Evolutionary conservation across 2,113 vertebrate genomes (phyloP).

Genomic region (Cebidichthys violaceus): DNA sequence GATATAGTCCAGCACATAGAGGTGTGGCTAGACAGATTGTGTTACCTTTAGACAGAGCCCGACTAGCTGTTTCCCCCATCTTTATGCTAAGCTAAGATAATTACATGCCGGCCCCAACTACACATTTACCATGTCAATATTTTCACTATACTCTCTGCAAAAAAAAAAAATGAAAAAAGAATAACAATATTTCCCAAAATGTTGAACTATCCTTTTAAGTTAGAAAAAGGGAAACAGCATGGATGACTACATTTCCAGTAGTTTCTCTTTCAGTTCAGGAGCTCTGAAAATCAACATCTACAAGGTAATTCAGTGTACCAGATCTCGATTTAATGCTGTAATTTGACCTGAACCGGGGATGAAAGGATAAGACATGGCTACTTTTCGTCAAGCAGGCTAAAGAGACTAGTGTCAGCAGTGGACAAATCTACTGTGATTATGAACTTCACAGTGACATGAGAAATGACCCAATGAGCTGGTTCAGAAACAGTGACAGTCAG

Average conservation of each 20-base stretch:
- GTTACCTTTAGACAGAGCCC: not conserved
- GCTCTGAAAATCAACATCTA: constrained; percentile 2
- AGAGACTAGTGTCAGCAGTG: constrained; percentile 32
- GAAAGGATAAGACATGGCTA: constrained; percentile 52
- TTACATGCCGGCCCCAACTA: not conserved
- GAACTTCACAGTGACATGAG: not conserved
- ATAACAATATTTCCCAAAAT: not conserved
- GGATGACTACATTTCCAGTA: not conserved
- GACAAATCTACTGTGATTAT: constrained; percentile 27
- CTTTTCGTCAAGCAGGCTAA: constrained; percentile 58
- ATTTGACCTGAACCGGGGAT: constrained; percentile 41
- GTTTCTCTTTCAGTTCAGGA: not conserved
- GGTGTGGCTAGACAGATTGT: not conserved
- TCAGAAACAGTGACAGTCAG: not conserved
- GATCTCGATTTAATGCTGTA: constrained; percentile 59
- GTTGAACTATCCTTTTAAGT: not conserved
- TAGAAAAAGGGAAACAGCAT: not conserved
- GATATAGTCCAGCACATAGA: not conserved
- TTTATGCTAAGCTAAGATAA: not conserved
- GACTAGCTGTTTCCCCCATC: not conserved
- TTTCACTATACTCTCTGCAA: not conserved
- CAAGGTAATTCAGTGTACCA: constrained; percentile 32
- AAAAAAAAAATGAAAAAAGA: not conserved
- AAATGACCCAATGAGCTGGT: not conserved
- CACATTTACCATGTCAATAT: not conserved